Evolutionary conservation across 2,888 invertebrate species (phyloP), one percentile per base, ranked within the genome.

Genomic region (Drosophila pseudotalamancana): DNA sequence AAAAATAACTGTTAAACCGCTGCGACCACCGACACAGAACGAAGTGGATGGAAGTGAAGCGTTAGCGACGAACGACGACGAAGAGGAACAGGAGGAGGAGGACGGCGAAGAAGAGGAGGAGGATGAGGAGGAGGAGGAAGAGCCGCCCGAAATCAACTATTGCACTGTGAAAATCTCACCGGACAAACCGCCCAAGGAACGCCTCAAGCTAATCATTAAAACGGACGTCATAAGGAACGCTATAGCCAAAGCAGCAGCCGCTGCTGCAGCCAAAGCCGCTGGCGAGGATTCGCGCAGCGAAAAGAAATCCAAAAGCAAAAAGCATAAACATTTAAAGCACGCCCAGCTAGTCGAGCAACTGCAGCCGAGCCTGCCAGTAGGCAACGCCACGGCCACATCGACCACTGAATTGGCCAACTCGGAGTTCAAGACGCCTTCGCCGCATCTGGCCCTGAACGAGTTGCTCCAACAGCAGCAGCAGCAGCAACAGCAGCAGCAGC

Each of bases 101-200:
- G 83, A 80, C 0, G 70, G 77, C 3, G 87, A 87, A 2, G 88
- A 86, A 0, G 86, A 77, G 0, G 85, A 82, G 2, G 82, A 84
- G 6, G 78, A 82, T 3, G 83, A 81, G 0, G 78, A 78, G 3
- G 83, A 84, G 6, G 72, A 86, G 31, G 89, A 90, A 27, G 90
- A 90, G 43, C 87, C 91, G 40, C 89, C 90, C 3, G 90, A 90
- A 68, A 90, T 90, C 3, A 91, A 90, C 61, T 90, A 90, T 55
- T 90, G 90, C 37, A 91, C 91, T 0, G 91, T 91, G 1, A 90
- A 90, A 76, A 91, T 90, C 57, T 90, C 91, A 9, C 91, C 91
- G 0, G 91, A 90, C 59, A 91, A 91, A 92, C 90, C 90, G 56
- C 90, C 90, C 29, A 90, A 93, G 92, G 91, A 94, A 92, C 88